phyloP scores from a whole-genome alignment of 1,140 invertebrate species.

The Globodera ellingtonae region DNA sequence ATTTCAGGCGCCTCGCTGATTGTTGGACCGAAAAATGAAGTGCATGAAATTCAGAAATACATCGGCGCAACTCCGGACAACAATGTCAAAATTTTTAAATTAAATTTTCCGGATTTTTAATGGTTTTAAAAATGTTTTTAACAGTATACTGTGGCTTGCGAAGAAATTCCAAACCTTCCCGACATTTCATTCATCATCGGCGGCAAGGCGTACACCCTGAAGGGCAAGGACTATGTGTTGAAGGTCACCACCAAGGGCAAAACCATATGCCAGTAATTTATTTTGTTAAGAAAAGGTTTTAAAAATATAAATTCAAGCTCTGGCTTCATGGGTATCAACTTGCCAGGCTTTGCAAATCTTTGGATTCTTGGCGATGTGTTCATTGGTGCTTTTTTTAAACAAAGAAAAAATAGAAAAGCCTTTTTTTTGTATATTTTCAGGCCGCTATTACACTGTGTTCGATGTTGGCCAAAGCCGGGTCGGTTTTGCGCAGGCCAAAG shows the following conservation, averaged over 20 bases:
- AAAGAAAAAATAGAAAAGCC: no score
- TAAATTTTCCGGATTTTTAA: no score
- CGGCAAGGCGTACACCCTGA: slow-evolving; percentile 76
- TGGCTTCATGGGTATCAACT: slow-evolving; percentile 94
- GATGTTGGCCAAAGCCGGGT: slow-evolving; percentile 77
- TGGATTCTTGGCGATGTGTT: slow-evolving; percentile 78
- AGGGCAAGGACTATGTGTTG: slow-evolving; percentile 60
- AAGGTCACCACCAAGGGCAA: slow-evolving; percentile 67
- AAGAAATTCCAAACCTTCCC: slow-evolving; percentile 74
- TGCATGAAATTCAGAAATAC: slow-evolving; percentile 78
- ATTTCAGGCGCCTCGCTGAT: slow-evolving; percentile 79
- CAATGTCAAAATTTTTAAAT: slow-evolving; percentile 26
- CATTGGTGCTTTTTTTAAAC: slow-evolving; percentile 66
- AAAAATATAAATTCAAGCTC: slow-evolving; percentile 70
- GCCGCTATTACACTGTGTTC: slow-evolving; percentile 64
- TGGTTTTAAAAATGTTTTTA: slow-evolving; percentile 30
- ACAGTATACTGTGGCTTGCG: slow-evolving; percentile 68
- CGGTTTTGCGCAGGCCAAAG: slow-evolving; percentile 79
- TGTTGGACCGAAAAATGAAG: slow-evolving; percentile 84
- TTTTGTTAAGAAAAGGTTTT: no score
- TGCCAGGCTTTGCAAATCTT: no score
- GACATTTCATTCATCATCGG: slow-evolving; percentile 78
- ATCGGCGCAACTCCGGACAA: slow-evolving; percentile 70
- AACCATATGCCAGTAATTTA: slow-evolving; percentile 76
- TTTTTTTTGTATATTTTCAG: background rate